Conservation (phyloP, 1,140 invertebrate genomes). For the Drosophila nasuta region DNA sequence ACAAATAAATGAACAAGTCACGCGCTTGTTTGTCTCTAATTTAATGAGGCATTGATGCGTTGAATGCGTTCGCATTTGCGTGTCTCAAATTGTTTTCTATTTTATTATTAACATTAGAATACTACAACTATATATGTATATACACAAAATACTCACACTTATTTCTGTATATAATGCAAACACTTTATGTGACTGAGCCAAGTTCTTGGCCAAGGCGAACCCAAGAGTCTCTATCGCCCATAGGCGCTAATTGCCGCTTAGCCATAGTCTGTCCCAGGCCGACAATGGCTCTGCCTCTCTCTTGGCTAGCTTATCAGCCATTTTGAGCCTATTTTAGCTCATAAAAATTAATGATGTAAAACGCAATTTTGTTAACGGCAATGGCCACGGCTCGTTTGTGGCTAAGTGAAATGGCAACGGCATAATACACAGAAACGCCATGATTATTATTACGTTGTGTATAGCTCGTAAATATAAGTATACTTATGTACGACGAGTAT, state of each 20-base stretch:
- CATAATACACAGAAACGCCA: conserved; percentile 49
- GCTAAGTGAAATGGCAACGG: conserved; percentile 81
- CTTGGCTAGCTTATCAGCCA: conserved; percentile 69
- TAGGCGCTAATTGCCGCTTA: conserved; percentile 73
- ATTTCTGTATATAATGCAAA: not conserved
- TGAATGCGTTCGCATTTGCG: conserved; percentile 52
- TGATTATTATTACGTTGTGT: conserved; percentile 46
- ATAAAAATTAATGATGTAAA: conserved; percentile 83
- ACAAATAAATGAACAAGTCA: conserved; percentile 36
- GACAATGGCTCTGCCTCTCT: conserved; percentile 15
- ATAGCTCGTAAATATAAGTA: conserved; percentile 63
- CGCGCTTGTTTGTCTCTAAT: conserved; percentile 59
- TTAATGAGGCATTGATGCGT: conserved; percentile 73
- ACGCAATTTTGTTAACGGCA: conserved; percentile 82
- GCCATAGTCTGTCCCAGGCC: conserved; percentile 36
- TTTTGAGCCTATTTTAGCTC: conserved; percentile 77
- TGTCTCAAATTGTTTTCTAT: conserved; percentile 75
- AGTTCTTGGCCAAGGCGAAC: conserved; percentile 6
- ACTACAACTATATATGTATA: conserved; percentile 39
- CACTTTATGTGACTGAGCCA: not conserved
- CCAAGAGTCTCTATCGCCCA: not conserved
- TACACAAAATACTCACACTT: conserved; percentile 17
- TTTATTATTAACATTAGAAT: conserved; percentile 68
- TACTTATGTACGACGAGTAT: conserved; percentile 25
- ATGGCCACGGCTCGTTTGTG: conserved; percentile 80